phyloP scores from a whole-genome alignment of 2,888 invertebrate genomes.

The Morpho helenor region DNA sequence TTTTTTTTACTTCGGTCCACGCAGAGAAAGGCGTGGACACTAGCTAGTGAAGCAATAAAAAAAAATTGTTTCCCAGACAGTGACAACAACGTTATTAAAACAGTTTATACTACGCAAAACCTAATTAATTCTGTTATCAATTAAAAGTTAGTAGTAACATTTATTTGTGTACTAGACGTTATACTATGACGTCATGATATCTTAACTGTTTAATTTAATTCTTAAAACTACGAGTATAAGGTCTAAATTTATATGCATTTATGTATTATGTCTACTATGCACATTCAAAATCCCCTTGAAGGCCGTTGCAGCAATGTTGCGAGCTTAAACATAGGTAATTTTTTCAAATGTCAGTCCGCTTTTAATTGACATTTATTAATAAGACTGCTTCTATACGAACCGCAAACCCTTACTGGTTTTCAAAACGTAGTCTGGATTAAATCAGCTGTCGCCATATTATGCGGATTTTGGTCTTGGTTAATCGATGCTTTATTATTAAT shows the following conservation, averaged over 20 bases:
- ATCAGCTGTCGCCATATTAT: no score
- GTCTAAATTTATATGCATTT: slow-evolving; percentile 5
- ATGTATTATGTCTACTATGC: slow-evolving; percentile 7
- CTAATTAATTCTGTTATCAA: slow-evolving; percentile 6
- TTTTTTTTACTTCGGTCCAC: no score
- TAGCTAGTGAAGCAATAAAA: no score
- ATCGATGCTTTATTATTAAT: no score
- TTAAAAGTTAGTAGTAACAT: slow-evolving; percentile 1
- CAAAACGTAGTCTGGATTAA: no score
- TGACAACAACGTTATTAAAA: no score
- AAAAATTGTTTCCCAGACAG: no score
- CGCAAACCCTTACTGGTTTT: neutral
- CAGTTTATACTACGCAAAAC: neutral
- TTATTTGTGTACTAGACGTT: neutral
- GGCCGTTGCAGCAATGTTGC: slow-evolving; percentile 17
- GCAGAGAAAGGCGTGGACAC: no score
- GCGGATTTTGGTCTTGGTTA: no score
- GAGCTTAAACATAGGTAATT: slow-evolving; percentile 16
- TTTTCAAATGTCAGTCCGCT: slow-evolving; percentile 23
- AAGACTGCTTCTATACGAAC: slow-evolving; percentile 6
- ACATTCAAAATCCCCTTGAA: slow-evolving; percentile 22
- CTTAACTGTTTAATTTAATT: slow-evolving; percentile 6
- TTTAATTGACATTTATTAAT: slow-evolving; percentile 17
- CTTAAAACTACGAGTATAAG: slow-evolving; percentile 7
- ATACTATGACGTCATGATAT: no score